These are phyloP conservation scores for Turritopsis rubra DNA, from an alignment of 30 jellyfish, hydroid and myxozoan genomes.

Conservation along the genomic window DNA sequence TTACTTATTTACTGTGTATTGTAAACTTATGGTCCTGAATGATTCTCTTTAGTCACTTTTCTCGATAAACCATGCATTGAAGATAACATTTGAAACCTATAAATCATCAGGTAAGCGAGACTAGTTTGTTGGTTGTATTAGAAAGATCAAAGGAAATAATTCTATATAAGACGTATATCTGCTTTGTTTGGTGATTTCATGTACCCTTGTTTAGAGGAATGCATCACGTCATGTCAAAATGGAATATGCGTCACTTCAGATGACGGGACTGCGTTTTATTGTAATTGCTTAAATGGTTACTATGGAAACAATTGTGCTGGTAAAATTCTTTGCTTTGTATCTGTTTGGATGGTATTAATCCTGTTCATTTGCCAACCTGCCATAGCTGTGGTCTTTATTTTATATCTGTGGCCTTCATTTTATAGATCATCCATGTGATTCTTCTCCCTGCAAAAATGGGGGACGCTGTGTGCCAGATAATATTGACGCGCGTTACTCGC, in stretches of 20 bases:
- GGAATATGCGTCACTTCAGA: background rate
- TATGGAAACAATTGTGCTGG: slow-evolving; percentile 4
- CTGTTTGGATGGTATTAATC: background rate
- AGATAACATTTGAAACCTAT: background rate
- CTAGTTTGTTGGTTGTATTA: no score
- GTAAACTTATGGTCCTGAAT: background rate
- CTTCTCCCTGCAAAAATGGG: slow-evolving; percentile 3
- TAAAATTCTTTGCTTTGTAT: background rate
- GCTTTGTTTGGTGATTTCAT: no score
- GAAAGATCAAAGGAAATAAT: no score
- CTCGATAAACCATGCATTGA: background rate
- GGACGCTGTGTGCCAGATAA: background rate
- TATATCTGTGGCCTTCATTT: background rate
- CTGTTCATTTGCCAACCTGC: background rate
- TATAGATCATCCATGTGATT: slow-evolving; percentile 13
- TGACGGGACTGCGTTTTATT: background rate
- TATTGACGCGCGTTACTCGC: slow-evolving; percentile 15
- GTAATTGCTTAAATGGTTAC: slow-evolving; percentile 12
- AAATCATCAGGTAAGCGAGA: background rate
- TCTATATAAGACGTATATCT: no score
- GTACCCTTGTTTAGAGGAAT: background rate
- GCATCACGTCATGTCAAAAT: background rate
- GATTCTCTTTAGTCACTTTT: background rate
- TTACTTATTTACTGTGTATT: no score
- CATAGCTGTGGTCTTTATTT: background rate